Conservation (phyloP, 2,888 invertebrate species). For the Drepana falcataria region DNA sequence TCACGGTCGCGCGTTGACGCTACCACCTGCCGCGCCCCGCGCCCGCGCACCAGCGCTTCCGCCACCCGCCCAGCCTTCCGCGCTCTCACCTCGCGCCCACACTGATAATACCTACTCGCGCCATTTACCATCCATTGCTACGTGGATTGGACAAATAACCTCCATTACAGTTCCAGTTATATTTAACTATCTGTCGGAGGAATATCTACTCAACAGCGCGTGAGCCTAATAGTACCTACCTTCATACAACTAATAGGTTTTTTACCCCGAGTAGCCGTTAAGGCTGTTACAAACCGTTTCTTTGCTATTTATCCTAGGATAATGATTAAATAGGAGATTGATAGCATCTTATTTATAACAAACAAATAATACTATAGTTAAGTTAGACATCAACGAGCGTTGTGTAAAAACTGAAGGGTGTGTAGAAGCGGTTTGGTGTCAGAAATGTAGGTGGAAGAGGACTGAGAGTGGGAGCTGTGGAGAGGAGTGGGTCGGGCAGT, state of each 20-base stretch:
- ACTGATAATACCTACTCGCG: slow-evolving; percentile 16
- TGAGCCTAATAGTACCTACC: slow-evolving; percentile 1
- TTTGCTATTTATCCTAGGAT: background rate
- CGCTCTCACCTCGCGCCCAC: slow-evolving; percentile 25
- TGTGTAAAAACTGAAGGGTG: background rate
- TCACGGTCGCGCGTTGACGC: slow-evolving; percentile 79
- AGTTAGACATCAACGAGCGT: background rate
- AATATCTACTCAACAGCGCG: background rate
- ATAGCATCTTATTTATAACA: background rate
- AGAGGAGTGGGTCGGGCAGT: slow-evolving; percentile 17
- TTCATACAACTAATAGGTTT: slow-evolving; percentile 2
- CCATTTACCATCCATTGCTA: slow-evolving; percentile 12
- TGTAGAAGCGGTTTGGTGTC: slow-evolving; percentile 11
- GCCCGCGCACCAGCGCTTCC: slow-evolving; percentile 31
- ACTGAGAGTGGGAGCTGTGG: slow-evolving; percentile 20
- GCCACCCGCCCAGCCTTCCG: slow-evolving; percentile 42
- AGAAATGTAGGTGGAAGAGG: slow-evolving; percentile 14
- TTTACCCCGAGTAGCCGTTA: slow-evolving; percentile 3
- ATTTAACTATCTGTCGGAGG: slow-evolving; percentile 6
- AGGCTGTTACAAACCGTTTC: background rate
- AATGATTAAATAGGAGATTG: background rate
- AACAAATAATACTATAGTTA: background rate
- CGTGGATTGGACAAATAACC: slow-evolving; percentile 21
- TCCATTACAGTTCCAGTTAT: slow-evolving; percentile 18
- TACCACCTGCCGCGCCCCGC: slow-evolving; percentile 54